phyloP scores from a whole-genome alignment of 1,140 invertebrate species.

The Pseudoatta argentina region DNA sequence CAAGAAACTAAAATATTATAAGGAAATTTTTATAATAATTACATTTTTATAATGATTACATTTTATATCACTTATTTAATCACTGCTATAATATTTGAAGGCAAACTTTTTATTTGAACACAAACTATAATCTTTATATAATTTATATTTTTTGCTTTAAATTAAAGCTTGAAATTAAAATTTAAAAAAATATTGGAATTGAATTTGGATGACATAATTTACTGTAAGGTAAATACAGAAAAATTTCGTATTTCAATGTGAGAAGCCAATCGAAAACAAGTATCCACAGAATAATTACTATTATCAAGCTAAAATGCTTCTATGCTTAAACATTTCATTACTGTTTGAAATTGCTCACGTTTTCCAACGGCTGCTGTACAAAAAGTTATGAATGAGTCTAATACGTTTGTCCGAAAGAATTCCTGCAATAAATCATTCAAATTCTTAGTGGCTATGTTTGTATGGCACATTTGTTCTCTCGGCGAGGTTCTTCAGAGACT shows the following conservation, averaged over 20 bases:
- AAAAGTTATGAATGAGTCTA: background rate
- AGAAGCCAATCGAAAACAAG: background rate
- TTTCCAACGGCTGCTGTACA: background rate
- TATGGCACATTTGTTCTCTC: background rate
- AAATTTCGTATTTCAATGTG: background rate
- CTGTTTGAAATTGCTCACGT: background rate
- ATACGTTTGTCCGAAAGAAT: background rate
- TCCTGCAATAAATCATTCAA: background rate
- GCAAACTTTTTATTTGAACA: background rate
- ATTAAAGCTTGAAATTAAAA: conserved; percentile 2
- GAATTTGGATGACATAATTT: background rate
- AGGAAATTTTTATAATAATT: background rate
- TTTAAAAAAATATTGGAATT: background rate
- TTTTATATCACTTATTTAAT: conserved; percentile 9
- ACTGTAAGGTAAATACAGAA: background rate
- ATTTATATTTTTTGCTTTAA: background rate
- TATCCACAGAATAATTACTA: background rate
- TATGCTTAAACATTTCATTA: background rate
- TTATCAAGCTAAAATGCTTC: background rate
- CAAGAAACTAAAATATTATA: background rate
- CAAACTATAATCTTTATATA: background rate
- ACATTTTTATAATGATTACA: background rate
- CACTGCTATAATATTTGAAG: background rate
- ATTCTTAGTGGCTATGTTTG: background rate
- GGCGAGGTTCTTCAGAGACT: background rate